Base-by-base conservation (phyloP, 2,888 invertebrate species). In the Lasioglossum morio region DNA sequence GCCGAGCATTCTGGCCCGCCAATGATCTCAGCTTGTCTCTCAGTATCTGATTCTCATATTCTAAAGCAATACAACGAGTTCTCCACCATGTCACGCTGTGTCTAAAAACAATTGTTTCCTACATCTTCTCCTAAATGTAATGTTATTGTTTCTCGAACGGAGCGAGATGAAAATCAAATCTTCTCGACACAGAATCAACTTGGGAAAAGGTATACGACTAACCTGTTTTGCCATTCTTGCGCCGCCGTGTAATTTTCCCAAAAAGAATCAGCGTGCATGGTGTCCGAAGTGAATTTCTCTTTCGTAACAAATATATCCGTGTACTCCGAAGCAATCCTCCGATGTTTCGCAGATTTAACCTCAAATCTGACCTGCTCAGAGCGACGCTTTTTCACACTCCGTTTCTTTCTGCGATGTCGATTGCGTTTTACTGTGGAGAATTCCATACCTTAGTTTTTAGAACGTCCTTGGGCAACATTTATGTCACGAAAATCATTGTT, bases 161-260 rank as follows among this genome's bases (percentile, higher is more conserved):
- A 34, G 4, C 34, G 19, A n/a, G n/a, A 66, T 7, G 19, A 34
- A 10, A 69, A 66, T 34, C 19, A 1, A 34, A 34, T 66, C 19
- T 7, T 66, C 7, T 16, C 23, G 37, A 8, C 23, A 2, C 8
- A 8, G 30, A 48, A 48, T 10, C 27, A 30, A 19, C 4, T 46
- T 7, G n/a, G 23, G 1, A n/a, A 40, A 63, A 23, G 8, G 74
- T 48, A 5, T 0, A 0, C 19, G n/a, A 78, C 76, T 19, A 86
- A 95, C 95, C 91, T 94, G 73, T 92, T 92, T 85, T 95, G 94
- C 95, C 95, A 95, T 53, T 94, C 93, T 43, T 94, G 93, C 4
- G 94, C 93, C 12, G 90, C 91, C 57, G 89, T 90, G 53, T 95
- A 95, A 91, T 95, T 95, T 89, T 94, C 91, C 95, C 95, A 95